Conservation (phyloP, 1,140 invertebrate genomes). For the Drosophila bocki region DNA sequence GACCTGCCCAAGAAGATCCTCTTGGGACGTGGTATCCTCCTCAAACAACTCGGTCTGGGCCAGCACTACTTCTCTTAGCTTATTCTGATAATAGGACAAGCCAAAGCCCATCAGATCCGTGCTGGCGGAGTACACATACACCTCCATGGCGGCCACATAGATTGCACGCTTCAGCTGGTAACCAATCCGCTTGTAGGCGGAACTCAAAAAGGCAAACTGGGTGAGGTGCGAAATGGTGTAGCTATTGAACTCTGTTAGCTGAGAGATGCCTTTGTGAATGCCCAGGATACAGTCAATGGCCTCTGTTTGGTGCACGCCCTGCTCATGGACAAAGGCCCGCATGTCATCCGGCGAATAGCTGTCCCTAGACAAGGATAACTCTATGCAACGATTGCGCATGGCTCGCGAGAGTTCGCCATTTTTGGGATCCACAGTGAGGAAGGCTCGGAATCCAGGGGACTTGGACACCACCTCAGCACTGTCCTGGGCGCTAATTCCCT, state of each 20-base stretch:
- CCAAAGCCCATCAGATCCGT: constrained; percentile 82
- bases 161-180: constrained; percentile 69
- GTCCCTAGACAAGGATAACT: constrained; percentile 91
- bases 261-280: constrained; percentile 85
- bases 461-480: constrained; percentile 91
- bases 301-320: constrained; percentile 85
- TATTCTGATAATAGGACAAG: constrained; percentile 78
- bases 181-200: constrained; percentile 76
- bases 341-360: constrained; percentile 86
- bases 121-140: constrained; percentile 80
- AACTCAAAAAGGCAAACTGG: constrained; percentile 73
- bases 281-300: constrained; percentile 86
- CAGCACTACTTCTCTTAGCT: constrained; percentile 75
- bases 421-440: constrained; percentile 97
- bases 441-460: constrained; percentile 96
- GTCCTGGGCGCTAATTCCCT: constrained; percentile 91
- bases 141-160: constrained; percentile 81
- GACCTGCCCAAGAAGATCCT: constrained; percentile 46
- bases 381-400: constrained; percentile 98
- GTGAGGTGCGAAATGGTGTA: constrained; percentile 79
- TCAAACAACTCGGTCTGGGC: constrained; percentile 35
- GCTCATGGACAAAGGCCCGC: constrained; percentile 86
- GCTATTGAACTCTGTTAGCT: constrained; percentile 81
- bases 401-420: constrained; percentile 98
- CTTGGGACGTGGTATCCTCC: neutral